Conservation (phyloP, 1,140 invertebrate genomes). For the Delia radicum region DNA sequence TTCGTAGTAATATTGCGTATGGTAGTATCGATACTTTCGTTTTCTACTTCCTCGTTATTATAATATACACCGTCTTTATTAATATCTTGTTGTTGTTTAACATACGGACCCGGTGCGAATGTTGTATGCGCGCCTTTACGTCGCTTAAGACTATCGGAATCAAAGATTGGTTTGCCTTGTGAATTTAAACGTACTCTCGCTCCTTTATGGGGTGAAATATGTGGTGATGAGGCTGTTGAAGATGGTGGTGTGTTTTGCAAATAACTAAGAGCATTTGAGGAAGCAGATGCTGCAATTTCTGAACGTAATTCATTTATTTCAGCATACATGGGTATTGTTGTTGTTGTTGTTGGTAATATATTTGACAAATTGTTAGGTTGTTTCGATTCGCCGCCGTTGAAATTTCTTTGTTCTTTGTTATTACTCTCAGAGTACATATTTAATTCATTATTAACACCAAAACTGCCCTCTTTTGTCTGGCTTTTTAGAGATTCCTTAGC, state of each 20-base stretch:
- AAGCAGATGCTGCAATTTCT: constrained; percentile 42
- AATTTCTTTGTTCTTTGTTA: constrained; percentile 18
- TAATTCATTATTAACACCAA: constrained; percentile 4
- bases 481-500: constrained; percentile 31
- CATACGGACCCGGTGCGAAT: constrained; percentile 79
- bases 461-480: constrained; percentile 20
- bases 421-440: constrained; percentile 29
- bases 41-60: background rate
- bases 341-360: background rate
- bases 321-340: constrained; percentile 46
- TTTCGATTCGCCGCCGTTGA: constrained; percentile 34
- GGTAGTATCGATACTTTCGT: constrained; percentile 25
- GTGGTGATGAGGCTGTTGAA: constrained; percentile 31
- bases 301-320: constrained; percentile 49
- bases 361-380: background rate
- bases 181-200: constrained; percentile 83
- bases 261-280: constrained; percentile 3
- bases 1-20: constrained; percentile 21
- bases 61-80: background rate
- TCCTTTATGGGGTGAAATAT: constrained; percentile 59
- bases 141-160: constrained; percentile 81
- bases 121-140: constrained; percentile 80
- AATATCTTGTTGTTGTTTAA: constrained; percentile 55
- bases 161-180: constrained; percentile 86
- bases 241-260: constrained; percentile 21